Percentiles rank a stretch among this genome's conserved stretches.
Evolutionary conservation across 2,888 invertebrate genomes (phyloP).

Genomic region (Saturnia pavonia): DNA sequence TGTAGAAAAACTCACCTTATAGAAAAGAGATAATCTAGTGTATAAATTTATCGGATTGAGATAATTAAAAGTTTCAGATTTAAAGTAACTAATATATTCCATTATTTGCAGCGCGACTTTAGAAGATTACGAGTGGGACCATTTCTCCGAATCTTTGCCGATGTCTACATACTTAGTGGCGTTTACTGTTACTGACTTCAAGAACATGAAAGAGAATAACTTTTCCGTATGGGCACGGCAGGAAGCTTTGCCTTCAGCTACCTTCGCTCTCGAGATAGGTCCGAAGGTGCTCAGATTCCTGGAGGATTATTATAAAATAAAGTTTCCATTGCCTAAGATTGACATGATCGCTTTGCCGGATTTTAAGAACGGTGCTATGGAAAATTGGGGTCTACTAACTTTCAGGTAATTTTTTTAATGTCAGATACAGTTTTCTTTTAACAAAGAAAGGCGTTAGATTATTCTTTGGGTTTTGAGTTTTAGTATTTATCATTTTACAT

Average conservation of each 20-base stretch:
- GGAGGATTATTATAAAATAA: constrained; percentile 88
- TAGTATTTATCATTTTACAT: background rate
- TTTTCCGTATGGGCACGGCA: constrained; percentile 87
- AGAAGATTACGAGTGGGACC: constrained; percentile 87
- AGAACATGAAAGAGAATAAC: constrained; percentile 77
- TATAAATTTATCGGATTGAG: too few species aligned
- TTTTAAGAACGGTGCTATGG: constrained; percentile 95
- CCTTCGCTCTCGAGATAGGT: constrained; percentile 89
- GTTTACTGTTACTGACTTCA: constrained; percentile 91
- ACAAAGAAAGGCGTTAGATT: background rate
- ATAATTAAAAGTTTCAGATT: background rate
- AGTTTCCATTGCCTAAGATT: constrained; percentile 90
- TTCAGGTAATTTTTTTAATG: constrained; percentile 79
- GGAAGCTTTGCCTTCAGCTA: constrained; percentile 86
- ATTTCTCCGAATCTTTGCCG: constrained; percentile 88
- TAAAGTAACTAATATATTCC: background rate
- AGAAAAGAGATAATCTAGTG: background rate
- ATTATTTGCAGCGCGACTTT: constrained; percentile 73
- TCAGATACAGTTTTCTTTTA: too few species aligned
- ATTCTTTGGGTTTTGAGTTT: background rate
- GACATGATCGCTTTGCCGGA: constrained; percentile 97
- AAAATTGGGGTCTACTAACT: constrained; percentile 92
- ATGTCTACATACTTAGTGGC: constrained; percentile 96
- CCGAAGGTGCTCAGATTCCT: constrained; percentile 86
- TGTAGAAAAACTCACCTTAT: background rate